phyloP scores from a whole-genome alignment of 2,113 vertebrate species.

The Dicentrarchus labrax region DNA sequence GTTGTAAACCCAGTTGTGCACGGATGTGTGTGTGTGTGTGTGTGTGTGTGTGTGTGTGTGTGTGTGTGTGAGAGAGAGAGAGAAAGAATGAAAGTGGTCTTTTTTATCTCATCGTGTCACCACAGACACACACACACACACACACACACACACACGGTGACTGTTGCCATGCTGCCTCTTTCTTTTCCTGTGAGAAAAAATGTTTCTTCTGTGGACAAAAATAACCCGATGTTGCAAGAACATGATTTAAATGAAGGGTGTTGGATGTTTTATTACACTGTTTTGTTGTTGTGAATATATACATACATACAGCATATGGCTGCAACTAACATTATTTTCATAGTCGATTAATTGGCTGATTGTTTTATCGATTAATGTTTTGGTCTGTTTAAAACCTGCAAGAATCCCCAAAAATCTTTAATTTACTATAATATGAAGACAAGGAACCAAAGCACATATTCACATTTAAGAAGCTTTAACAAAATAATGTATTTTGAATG shows the following conservation, averaged over 20 bases:
- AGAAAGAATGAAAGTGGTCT: slow-evolving; percentile 19
- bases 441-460: not conserved
- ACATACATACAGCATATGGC: not conserved
- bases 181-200: slow-evolving; percentile 29
- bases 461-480: not conserved
- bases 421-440: too few relatives aligned
- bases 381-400: not conserved
- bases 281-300: not conserved
- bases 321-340: not conserved
- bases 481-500: not conserved
- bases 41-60: not conserved
- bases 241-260: not conserved
- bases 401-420: too few relatives aligned
- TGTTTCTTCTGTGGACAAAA: slow-evolving; percentile 6
- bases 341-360: not conserved
- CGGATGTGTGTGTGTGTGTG: not conserved
- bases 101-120: slow-evolving; percentile 31
- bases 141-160: slow-evolving; percentile 16
- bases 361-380: not conserved
- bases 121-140: not conserved
- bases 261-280: not conserved
- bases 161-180: slow-evolving; percentile 61
- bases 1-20: slow-evolving; percentile 22
- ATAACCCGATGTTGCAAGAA: slow-evolving; percentile 13
- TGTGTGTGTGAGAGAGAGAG: not conserved